Evolutionary conservation across 1,140 invertebrate genomes (phyloP), one percentile per base, ranked within the genome.

Genomic region (Cephus cinctus): DNA sequence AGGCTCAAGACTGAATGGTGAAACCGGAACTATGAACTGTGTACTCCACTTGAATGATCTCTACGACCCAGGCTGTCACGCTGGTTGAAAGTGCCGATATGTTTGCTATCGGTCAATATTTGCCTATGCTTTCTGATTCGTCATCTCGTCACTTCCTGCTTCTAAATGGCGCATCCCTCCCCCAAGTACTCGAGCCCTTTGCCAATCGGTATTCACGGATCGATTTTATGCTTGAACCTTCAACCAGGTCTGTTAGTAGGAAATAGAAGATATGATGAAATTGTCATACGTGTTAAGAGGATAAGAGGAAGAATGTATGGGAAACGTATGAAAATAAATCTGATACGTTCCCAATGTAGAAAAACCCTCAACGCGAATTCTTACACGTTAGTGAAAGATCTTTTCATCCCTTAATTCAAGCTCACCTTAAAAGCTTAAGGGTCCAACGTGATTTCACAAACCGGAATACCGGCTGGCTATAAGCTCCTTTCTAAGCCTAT

Each of bases 81-180:
- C 16, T 5, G 9, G 12, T 2, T 21, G 18, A 31, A 12, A 36
- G 35, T 32, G 39, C 16, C 23, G 25, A 36, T 40, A 45, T 34
- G 35, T 56, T 59, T 59, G 50, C 38, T 36, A n/a, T 14, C 21
- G 41, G 54, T 47, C 54, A 59, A 59, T 59, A 56, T 59, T 59
- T 56, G 54, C 39, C 15, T 41, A 35, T 15, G 50, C 50, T 47
- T 58, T 52, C 52, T 50, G 56, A 52, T 55, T 47, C 53, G 43
- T 30, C 47, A 49, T 38, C 15, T 36, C 19, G 20, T 21, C 31
- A n/a, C n/a, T n/a, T n/a, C n/a, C n/a, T n/a, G n/a, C n/a, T n/a
- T n/a, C n/a, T n/a, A n/a, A n/a, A n/a, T n/a, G n/a, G n/a, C n/a
- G n/a, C n/a, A n/a, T n/a, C n/a, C n/a, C n/a, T n/a, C n/a, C n/a